Base-by-base conservation (phyloP, 2,888 invertebrate species). In the Sabatieria punctata region DNA sequence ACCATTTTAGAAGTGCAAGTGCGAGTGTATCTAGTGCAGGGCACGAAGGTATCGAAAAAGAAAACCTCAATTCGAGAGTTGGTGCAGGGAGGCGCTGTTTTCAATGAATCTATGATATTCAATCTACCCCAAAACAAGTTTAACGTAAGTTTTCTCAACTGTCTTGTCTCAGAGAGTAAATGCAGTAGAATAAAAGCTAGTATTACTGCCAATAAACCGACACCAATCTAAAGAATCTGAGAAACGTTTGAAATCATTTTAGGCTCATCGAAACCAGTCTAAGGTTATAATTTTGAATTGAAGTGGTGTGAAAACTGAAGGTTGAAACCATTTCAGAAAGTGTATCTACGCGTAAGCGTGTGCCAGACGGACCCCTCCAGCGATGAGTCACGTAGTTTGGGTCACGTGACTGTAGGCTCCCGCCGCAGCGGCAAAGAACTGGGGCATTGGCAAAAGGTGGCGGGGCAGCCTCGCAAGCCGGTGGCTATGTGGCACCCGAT, bases 91-190 rank as follows among this genome's bases (percentile, higher is more conserved):
- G 8, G 2, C 15, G 38, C 23, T 3, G 4, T 11, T 6, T 48
- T 48, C 48, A 48, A 48, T 23, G 48, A 48, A 38, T 43, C 48
- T 3, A 45, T 48, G 22, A 41, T 46, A 18, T 48, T 48, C 36
- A n/a, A 30, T 15, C 30, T 30, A 11, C 30, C 30, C 8, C 30
- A 30, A 15, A 30, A 30, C 30, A 30, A 30, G 15, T 30, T 30
- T 15, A 30, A 30, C 30, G 30, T 30, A 30, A n/a, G n/a, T n/a
- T n/a, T n/a, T n/a, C n/a, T n/a, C n/a, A n/a, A n/a, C n/a, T n/a
- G n/a, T n/a, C n/a, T n/a, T n/a, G n/a, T n/a, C n/a, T n/a, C n/a
- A n/a, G n/a, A n/a, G n/a, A n/a, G n/a, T n/a, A n/a, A n/a, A n/a
- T n/a, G n/a, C n/a, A n/a, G n/a, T n/a, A n/a, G n/a, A n/a, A n/a